These are phyloP conservation scores for Sciaenops ocellatus DNA, from an alignment of 2,797 vertebrate genomes.

Conservation along the genomic window DNA sequence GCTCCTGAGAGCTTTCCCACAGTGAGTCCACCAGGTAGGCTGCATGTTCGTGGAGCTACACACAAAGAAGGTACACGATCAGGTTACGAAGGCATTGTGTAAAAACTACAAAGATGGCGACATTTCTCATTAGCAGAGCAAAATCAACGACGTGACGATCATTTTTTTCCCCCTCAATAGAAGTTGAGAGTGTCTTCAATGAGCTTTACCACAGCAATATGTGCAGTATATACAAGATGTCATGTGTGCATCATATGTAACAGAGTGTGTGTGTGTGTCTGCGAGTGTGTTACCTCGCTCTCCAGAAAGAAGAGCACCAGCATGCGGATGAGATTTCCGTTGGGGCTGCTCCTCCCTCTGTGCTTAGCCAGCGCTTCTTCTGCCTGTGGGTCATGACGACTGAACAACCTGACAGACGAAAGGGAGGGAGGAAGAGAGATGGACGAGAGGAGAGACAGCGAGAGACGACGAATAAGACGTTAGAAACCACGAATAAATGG, in stretches of 20 bases:
- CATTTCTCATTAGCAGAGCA: neutral
- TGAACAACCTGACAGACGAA: slow-evolving; percentile 89
- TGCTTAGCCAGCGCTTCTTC: slow-evolving; percentile 97
- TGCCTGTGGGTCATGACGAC: slow-evolving; percentile 96
- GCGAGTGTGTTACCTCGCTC: slow-evolving; percentile 90
- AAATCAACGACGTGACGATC: neutral
- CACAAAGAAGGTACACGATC: neutral
- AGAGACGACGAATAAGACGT: neutral
- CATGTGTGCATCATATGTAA: neutral
- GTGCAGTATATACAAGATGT: neutral
- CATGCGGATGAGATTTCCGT: slow-evolving; percentile 98
- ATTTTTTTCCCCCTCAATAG: too few relatives aligned
- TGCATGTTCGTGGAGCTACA: slow-evolving; percentile 97
- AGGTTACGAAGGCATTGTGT: neutral
- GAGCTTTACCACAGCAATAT: too few relatives aligned
- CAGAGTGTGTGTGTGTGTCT: neutral
- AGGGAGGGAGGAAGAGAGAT: neutral
- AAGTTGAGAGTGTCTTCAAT: too few relatives aligned
- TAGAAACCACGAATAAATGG: neutral
- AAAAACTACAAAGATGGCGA: neutral
- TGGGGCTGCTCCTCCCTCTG: slow-evolving; percentile 95
- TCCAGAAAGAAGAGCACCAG: slow-evolving; percentile 99
- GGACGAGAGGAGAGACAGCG: neutral
- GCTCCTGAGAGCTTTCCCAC: slow-evolving; percentile 99
- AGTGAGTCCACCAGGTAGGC: slow-evolving; percentile 98